Percentiles rank a stretch among this genome's conserved stretches.
Evolutionary conservation across 2,113 vertebrate species (phyloP).

Genomic region (Crocuta crocuta): DNA sequence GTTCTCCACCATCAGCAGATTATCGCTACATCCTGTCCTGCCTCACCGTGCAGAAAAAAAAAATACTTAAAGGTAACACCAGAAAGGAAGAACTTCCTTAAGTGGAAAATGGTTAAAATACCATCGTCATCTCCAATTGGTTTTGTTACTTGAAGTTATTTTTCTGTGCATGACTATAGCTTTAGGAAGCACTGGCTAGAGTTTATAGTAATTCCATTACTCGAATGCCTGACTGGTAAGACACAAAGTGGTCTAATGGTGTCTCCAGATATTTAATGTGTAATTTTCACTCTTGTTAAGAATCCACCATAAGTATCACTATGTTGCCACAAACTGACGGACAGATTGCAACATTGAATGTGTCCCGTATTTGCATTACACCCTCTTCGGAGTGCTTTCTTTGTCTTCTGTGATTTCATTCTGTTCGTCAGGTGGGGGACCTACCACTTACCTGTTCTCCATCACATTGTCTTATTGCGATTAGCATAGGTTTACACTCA

Average conservation of each 20-base stretch:
- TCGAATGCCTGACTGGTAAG: too few relatives aligned
- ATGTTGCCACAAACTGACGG: fast-evolving
- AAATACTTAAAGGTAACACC: not conserved
- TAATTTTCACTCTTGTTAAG: not conserved
- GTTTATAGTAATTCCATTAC: not conserved
- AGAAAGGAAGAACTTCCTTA: not conserved
- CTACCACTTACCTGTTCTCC: not conserved
- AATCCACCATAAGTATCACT: not conserved
- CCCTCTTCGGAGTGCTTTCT: not conserved
- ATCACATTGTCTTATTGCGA: not conserved
- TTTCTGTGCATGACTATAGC: not conserved
- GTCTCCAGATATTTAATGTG: not conserved
- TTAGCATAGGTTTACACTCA: not conserved
- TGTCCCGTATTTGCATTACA: too few relatives aligned
- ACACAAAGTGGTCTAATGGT: not conserved
- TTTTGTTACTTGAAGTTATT: not conserved
- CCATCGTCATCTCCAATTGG: not conserved
- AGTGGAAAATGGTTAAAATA: not conserved
- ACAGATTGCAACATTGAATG: fast-evolving
- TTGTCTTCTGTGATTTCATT: not conserved
- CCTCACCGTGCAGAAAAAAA: not conserved
- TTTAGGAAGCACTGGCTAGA: not conserved
- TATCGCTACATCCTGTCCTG: not conserved
- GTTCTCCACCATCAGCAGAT: not conserved
- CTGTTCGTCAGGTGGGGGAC: not conserved